Base-by-base conservation (phyloP, 2,888 invertebrate species). In the Volucella inflata region DNA sequence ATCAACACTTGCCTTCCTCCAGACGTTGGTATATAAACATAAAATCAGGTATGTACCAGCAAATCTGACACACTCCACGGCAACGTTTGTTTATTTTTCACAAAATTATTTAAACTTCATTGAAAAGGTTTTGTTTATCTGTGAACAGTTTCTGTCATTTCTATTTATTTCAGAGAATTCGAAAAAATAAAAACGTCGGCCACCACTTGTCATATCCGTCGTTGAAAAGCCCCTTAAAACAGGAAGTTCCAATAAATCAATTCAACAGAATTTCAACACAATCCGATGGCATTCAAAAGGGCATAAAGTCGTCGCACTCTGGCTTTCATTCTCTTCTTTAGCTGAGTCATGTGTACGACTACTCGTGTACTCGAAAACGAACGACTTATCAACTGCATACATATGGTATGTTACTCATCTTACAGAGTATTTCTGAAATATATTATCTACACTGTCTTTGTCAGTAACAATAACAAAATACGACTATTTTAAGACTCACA, bases 321-420 rank as follows among this genome's bases (percentile, higher is more conserved):
- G 17, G 12, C 16, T 12, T 10, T 57, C 14, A 57, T 38, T 46
- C 44, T 14, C 46, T 38, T 46, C 44, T 2, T 21, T 21, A 30
- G 16, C 55, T 55, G 55, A 68, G 30, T 55, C 68, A 68, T 11
- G 9, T 9, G n/a, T 2, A 1, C 44, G 6, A 44, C 44, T 12
- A 44, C 42, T 53, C 42, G 44, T 67, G 51, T 21, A 44, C 4
- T 11, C 38, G 21, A 14, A 30, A 14, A 11, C 12, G 30, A 16
- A 16, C 17, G 12, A 8, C 21, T 11, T 8, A 17, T 17, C 14
- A 8, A 38, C 12, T 53, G 42, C 68, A 57, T 1, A n/a, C n/a
- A n/a, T n/a, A n/a, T n/a, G n/a, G n/a, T n/a, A 57, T 57, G 55
- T 70, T 70, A 70, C 70, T 70, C 70, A 70, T 68, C 67, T 42